Evolutionary conservation across 2,888 invertebrate species (phyloP), one percentile per base, ranked within the genome.

Genomic region (Netelia inedita): DNA sequence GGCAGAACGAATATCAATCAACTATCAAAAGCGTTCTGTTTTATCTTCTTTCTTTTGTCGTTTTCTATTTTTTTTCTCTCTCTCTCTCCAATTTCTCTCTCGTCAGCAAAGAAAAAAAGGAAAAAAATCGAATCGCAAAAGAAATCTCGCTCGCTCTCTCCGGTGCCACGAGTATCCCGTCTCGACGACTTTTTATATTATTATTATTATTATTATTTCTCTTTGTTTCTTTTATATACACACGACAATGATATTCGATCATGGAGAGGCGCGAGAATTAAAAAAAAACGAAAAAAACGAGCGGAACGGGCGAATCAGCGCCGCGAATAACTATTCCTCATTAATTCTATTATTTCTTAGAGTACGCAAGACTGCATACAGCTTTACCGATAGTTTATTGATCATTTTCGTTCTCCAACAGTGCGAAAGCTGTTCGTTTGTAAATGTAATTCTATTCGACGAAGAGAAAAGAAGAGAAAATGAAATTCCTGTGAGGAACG

Each of bases 361-460:
- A 89, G 86, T 88, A 88, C 86, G 88, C 88, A 90, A 90, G 90
- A 90, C 91, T 92, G 92, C 90, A 90, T 89, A 89, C 87, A 88
- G 91, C 91, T 92, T 90, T 88, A 87, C 81, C 5, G 88, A 88
- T 90, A 90, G 87, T 85, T 87, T 89, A 90, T 88, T 85, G 89
- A 91, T 82, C 63, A 43, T 83, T 76, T 78, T 76, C 75, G 71
- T 85, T 80, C 80, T 35, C 73, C 79, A 59, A 79, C 76, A 72
- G 88, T 82, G 87, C 89, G 88, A 35, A 35, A 88, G 87, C 86
- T 88, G 89, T 81, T 85, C 86, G 89, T 89, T 87, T 87, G 82
- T 88, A 88, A 84, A 79, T 86, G 86, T 90, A 89, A 90, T 85
- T 79, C 57, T 79, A 71, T 81, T 66, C 35, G 73, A 55, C 50